Evolutionary conservation across 2,888 invertebrate genomes (phyloP), one percentile per base, ranked within the genome.

Genomic region (Philereme transversata): DNA sequence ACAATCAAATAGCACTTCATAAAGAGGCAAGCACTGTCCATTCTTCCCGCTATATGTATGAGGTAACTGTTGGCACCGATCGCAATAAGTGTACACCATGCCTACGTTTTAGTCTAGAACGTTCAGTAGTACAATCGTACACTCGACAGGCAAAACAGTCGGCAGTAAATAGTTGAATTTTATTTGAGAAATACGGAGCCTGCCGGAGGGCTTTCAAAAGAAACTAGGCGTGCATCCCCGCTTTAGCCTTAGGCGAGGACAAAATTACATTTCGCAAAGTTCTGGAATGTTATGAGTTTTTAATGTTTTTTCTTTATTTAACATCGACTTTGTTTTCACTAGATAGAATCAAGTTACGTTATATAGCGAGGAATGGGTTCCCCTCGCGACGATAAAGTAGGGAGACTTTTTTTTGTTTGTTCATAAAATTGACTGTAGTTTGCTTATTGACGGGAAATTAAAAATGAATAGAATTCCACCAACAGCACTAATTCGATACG

Each of bases 211-310:
- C 64, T 68, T 50, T 44, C 43, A 57, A 52, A 60, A 64, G 56
- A 64, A 65, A 63, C 68, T 64, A 64, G 62, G 53, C 60, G 60
- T 60, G 54, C 64, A 64, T 64, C 51, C 62, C 63, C 52, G 54
- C 57, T 48, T 64, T 64, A 50, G 69, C 76, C 70, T 67, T 22
- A 66, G 73, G 80, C 78, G 57, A 71, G 71, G 69, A 70, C 76
- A 72, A 79, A 75, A 76, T 79, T 68, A 68, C 70, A 63, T 68
- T 68, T 70, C 59, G 60, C 64, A 57, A 68, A 70, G 65, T 70
- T 65, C 57, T 59, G 59, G 58, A 64, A 67, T 64, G 68, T 70
- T 70, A 70, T 65, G 68, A 68, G 68, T 68, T 67, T 70, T 68
- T 68, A 70, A 70, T 70, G 70, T 67, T 64, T 63, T 62, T 65